Evolutionary conservation across 2,888 invertebrate genomes (phyloP).

Genomic region (Protophormia terraenovae): DNA sequence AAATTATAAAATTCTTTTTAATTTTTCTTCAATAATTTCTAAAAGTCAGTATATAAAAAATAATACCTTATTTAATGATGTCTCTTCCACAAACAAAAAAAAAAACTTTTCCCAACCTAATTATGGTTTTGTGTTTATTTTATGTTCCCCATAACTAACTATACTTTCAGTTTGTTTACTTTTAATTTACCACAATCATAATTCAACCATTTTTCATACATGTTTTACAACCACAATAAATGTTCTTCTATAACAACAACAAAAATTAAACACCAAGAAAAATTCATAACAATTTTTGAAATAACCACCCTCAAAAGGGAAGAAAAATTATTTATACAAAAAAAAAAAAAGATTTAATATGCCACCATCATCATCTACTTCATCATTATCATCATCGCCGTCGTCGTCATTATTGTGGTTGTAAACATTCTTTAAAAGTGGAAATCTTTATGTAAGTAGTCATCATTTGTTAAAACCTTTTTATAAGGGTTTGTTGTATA

Average conservation of each 20-base stretch:
- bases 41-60: not conserved
- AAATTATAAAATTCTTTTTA: not conserved
- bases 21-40: not conserved
- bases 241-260: not conserved
- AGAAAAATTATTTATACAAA: not conserved
- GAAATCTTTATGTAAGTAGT: not conserved
- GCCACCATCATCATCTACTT: not conserved
- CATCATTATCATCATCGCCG: not conserved
- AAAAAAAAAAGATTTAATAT: conserved; percentile 5
- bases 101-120: conserved; percentile 31
- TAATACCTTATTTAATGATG: not conserved
- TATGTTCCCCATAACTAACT: not conserved
- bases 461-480: conserved; percentile 35
- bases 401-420: not conserved
- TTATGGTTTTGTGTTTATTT: not conserved
- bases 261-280: conserved; percentile 9
- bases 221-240: conserved; percentile 51
- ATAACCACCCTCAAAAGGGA: conserved; percentile 33
- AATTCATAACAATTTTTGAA: conserved; percentile 30
- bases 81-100: not conserved
- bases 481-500: conserved; percentile 25
- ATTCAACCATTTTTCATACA: conserved; percentile 57
- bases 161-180: conserved; percentile 21
- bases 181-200: conserved; percentile 61
- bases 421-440: not conserved